Evolutionary conservation across 2,888 invertebrate genomes (phyloP).

Genomic region (Drosophila kanekoi): DNA sequence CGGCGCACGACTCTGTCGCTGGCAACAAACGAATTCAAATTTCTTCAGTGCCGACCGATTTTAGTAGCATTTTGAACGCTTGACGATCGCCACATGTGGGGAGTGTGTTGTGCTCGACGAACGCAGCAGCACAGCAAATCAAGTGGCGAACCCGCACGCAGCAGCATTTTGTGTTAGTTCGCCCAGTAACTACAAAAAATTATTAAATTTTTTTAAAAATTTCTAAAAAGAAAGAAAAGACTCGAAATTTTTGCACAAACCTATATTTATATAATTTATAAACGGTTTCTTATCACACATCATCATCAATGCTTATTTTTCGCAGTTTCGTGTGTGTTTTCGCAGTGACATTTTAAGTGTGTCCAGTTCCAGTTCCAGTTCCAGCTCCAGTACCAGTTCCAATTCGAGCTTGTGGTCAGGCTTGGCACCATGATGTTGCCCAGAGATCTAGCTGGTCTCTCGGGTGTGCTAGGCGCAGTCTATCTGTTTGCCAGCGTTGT

Average conservation of each 20-base stretch:
- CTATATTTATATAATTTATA: not conserved
- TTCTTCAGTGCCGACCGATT: conserved; percentile 82
- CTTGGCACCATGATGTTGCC: conserved; percentile 80
- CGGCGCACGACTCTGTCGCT: conserved; percentile 16
- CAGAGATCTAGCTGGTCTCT: conserved; percentile 84
- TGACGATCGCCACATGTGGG: conserved; percentile 85
- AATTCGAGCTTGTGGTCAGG: conserved; percentile 42
- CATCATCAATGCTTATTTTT: conserved; percentile 56
- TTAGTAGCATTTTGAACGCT: conserved; percentile 86
- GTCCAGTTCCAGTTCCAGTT: conserved; percentile 27
- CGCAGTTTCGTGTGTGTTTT: conserved; percentile 77
- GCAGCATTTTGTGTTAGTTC: conserved; percentile 63
- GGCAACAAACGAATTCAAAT: conserved; percentile 77
- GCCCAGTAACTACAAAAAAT: not conserved
- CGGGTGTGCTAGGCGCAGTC: conserved; percentile 81
- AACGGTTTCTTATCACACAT: conserved; percentile 23
- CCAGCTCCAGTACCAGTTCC: conserved; percentile 21
- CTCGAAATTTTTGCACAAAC: conserved; percentile 1
- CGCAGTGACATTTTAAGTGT: conserved; percentile 53
- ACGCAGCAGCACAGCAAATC: conserved; percentile 73
- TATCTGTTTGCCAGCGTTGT: conserved; percentile 76
- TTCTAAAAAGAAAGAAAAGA: not conserved
- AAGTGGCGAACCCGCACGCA: conserved; percentile 64
- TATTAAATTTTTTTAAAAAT: not conserved
- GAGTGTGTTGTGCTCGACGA: conserved; percentile 83